Evolutionary conservation across 2,797 vertebrate genomes (phyloP).

Genomic region (Argya squamiceps): DNA sequence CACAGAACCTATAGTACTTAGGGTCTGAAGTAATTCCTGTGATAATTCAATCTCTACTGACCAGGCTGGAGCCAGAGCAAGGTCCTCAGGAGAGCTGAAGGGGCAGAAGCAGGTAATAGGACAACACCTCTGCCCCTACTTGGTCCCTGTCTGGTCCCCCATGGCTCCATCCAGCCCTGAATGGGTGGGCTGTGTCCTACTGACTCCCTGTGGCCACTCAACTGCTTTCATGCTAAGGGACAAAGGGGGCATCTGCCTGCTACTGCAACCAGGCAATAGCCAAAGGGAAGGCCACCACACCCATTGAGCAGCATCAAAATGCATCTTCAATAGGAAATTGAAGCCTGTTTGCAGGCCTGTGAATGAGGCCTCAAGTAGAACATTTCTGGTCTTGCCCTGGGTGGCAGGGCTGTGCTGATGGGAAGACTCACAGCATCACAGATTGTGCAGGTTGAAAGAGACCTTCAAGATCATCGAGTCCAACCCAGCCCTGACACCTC

Average conservation of each 20-base stretch:
- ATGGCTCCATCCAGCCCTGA: neutral
- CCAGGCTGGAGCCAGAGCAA: neutral
- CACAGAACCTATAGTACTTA: neutral
- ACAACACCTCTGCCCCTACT: neutral
- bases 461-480: too few species aligned
- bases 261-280: neutral
- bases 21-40: neutral
- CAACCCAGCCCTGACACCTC: too few species aligned
- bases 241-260: neutral
- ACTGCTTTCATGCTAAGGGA: neutral
- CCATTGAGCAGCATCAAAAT: neutral
- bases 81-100: neutral
- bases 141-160: neutral
- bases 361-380: neutral
- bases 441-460: too few species aligned
- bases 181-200: neutral
- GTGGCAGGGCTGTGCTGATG: neutral
- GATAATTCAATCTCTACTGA: neutral
- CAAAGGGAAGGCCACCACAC: neutral
- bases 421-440: conserved; percentile 77
- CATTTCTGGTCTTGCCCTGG: neutral
- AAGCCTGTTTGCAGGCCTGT: neutral
- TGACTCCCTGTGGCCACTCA: neutral
- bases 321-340: neutral
- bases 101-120: neutral